Evolutionary conservation across 2,888 invertebrate genomes (phyloP).

Genomic region (Sesamia inferens): DNA sequence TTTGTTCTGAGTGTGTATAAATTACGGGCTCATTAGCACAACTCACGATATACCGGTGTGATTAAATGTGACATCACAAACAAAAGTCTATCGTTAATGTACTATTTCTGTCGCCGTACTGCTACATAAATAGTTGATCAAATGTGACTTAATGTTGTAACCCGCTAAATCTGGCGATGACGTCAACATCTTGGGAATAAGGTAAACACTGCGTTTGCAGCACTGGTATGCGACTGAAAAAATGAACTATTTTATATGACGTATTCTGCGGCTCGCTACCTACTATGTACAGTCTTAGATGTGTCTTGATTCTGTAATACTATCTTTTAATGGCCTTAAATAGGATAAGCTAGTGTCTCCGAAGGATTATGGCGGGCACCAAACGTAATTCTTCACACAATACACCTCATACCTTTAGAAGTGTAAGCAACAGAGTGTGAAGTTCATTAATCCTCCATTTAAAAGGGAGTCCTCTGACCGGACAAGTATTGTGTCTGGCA

Average conservation of each 20-base stretch:
- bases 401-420: too few species aligned
- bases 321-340: not conserved
- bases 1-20: not conserved
- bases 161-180: slow-evolving; percentile 59
- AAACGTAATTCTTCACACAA: not conserved
- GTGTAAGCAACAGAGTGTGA: too few species aligned
- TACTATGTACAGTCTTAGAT: slow-evolving; percentile 11
- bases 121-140: slow-evolving; percentile 58
- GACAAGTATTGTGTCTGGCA: too few species aligned
- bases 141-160: slow-evolving; percentile 59
- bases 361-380: not conserved
- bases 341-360: not conserved
- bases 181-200: slow-evolving; percentile 49
- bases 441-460: too few species aligned
- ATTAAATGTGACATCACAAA: slow-evolving; percentile 34
- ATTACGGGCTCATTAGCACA: slow-evolving; percentile 7
- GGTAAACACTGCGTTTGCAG: slow-evolving; percentile 58
- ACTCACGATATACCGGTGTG: not conserved
- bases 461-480: too few species aligned
- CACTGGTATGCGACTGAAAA: slow-evolving; percentile 47
- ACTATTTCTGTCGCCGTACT: slow-evolving; percentile 49
- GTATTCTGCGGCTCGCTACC: slow-evolving; percentile 7
- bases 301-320: not conserved
- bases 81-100: slow-evolving; percentile 35
- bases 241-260: slow-evolving; percentile 14